phyloP scores from a whole-genome alignment of 2,888 invertebrate genomes.

The Nemotelus nigrinus region DNA sequence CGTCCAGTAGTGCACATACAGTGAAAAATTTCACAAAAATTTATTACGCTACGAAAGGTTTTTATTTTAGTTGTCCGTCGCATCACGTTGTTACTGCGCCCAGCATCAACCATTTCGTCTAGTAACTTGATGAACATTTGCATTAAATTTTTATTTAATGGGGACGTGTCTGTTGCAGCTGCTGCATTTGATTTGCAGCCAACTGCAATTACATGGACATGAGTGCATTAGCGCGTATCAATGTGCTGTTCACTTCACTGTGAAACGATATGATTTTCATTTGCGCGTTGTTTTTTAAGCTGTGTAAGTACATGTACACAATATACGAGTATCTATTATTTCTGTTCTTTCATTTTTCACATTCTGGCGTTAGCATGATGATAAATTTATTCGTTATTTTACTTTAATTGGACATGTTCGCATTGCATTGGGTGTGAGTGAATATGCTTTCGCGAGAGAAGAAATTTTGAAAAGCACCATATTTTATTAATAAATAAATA shows the following conservation, averaged over 20 bases:
- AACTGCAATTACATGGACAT: conserved; percentile 46
- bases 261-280: conserved; percentile 28
- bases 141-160: conserved; percentile 42
- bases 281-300: not conserved
- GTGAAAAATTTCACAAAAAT: not conserved
- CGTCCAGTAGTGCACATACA: too few relatives aligned
- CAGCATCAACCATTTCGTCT: too few relatives aligned
- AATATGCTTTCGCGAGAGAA: too few relatives aligned
- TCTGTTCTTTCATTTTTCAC: conserved; percentile 24
- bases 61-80: not conserved
- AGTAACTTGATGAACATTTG: conserved; percentile 34
- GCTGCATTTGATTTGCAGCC: conserved; percentile 46
- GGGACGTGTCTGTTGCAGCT: conserved; percentile 36
- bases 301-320: not conserved
- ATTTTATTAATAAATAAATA: too few relatives aligned
- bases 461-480: too few relatives aligned
- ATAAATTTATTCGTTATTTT: conserved; percentile 14
- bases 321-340: too few relatives aligned
- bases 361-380: conserved; percentile 26
- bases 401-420: too few relatives aligned
- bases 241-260: conserved; percentile 27
- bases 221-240: conserved; percentile 45
- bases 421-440: too few relatives aligned
- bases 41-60: not conserved
- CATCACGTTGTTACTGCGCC: not conserved